These are phyloP conservation scores for Diorhabda elongata DNA, from an alignment of 1,140 invertebrate species.

Conservation along the genomic window DNA sequence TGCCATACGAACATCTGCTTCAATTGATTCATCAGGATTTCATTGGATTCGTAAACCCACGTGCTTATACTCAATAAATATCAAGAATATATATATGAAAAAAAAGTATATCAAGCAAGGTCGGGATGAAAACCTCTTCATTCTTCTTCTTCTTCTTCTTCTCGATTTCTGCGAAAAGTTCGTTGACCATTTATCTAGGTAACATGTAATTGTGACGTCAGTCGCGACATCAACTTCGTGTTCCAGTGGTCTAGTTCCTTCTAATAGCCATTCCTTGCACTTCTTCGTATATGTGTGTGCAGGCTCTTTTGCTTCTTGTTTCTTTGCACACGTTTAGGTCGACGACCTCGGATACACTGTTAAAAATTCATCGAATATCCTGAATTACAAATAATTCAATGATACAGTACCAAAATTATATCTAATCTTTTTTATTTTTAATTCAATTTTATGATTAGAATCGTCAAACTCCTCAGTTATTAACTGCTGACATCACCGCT, in stretches of 20 bases:
- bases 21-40: too few species aligned
- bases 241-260: not conserved
- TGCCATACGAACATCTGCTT: too few species aligned
- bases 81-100: too few species aligned
- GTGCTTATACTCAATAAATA: too few species aligned
- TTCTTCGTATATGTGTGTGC: not conserved
- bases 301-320: slow-evolving; percentile 2
- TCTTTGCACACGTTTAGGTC: not conserved
- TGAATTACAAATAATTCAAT: too few species aligned
- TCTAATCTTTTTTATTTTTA: too few species aligned
- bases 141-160: not conserved
- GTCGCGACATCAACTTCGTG: not conserved
- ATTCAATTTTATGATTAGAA: too few species aligned
- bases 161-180: slow-evolving; percentile 2
- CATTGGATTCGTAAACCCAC: too few species aligned
- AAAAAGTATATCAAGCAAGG: not conserved
- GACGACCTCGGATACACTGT: not conserved
- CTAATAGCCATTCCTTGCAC: slow-evolving; percentile 1
- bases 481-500: too few species aligned
- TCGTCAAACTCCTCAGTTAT: too few species aligned
- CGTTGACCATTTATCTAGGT: not conserved
- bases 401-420: too few species aligned
- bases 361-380: not conserved
- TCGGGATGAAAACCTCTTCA: not conserved
- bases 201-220: slow-evolving; percentile 2